Percentiles rank a stretch among this genome's conserved stretches.
Conservation (phyloP, 2,888 invertebrate genomes). For the Cynaeus angustus region DNA sequence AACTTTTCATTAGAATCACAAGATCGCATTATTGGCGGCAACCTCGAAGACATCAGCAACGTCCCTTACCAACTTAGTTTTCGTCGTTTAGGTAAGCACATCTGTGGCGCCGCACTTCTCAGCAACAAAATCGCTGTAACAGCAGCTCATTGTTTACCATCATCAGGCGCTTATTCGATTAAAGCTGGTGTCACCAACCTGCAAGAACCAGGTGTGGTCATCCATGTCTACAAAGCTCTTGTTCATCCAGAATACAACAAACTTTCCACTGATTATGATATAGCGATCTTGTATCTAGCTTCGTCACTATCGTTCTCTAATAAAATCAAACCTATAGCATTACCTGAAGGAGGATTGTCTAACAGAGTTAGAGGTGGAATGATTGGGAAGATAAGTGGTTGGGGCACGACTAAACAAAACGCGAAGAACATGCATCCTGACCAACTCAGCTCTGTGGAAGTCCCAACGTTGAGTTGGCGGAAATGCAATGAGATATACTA, state of each 20-base stretch:
- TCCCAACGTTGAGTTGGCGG: conserved; percentile 13
- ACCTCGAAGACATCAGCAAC: conserved; percentile 15
- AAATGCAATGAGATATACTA: conserved; percentile 22
- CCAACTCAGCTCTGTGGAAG: conserved; percentile 20
- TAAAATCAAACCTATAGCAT: conserved; percentile 17
- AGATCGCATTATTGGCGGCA: conserved; percentile 41
- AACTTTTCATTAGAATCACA: no score
- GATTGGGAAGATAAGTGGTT: conserved; percentile 38
- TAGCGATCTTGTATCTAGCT: conserved; percentile 23
- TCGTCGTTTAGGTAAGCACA: conserved; percentile 7
- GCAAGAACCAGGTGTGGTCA: neutral
- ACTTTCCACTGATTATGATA: conserved; percentile 32
- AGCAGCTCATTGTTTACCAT: conserved; percentile 43
- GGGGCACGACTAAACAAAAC: conserved; percentile 18
- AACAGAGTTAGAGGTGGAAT: conserved; percentile 10
- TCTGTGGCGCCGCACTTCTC: conserved; percentile 43
- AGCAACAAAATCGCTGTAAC: conserved; percentile 13
- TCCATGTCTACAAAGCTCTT: conserved; percentile 21
- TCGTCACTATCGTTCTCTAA: neutral
- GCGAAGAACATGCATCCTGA: neutral
- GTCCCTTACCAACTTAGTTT: conserved; percentile 42
- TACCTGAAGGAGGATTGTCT: conserved; percentile 3
- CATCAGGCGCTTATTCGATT: conserved; percentile 32
- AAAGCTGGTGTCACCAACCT: conserved; percentile 25
- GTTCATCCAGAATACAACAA: conserved; percentile 31